A percentile compares a stretch with the other conserved stretches of the same genome.
These are phyloP conservation scores for Romanogobio albipinnatus DNA, from an alignment of 2,113 vertebrate genomes.

Conservation along the genomic window DNA sequence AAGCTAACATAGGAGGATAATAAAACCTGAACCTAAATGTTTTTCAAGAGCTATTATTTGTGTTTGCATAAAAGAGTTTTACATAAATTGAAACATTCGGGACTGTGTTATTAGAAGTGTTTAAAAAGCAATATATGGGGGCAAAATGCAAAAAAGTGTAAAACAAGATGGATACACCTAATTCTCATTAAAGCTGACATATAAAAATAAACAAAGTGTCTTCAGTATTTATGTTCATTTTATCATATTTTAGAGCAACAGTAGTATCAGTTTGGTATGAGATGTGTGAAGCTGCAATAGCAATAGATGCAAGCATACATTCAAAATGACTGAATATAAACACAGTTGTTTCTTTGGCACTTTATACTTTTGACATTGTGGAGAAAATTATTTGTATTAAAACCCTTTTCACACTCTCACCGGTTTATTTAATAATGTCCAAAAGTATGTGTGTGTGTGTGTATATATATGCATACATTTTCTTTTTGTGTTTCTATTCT, in stretches of 20 bases:
- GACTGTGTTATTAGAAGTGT: neutral
- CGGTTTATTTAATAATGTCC: neutral
- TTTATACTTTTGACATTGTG: neutral
- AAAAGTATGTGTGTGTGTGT: no score
- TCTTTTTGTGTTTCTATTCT: no score
- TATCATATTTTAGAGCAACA: neutral
- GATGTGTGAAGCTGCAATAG: no score
- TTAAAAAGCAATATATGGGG: neutral
- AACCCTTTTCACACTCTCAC: neutral
- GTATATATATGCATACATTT: neutral
- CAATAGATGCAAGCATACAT: no score
- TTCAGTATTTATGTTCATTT: neutral
- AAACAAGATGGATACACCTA: neutral
- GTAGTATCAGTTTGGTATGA: no score
- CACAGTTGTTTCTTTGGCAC: neutral
- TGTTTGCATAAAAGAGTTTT: neutral
- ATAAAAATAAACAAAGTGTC: neutral
- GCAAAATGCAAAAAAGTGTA: neutral
- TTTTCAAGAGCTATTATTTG: neutral
- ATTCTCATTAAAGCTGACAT: constrained; percentile 38
- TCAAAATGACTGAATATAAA: no score
- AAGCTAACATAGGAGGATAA: neutral
- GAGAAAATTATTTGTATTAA: neutral
- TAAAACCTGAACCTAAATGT: neutral
- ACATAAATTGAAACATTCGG: neutral